Percentiles rank a stretch among this genome's conserved stretches.
Conservation (phyloP, 2,888 invertebrate genomes). For the Cheiracanthium punctorium region DNA sequence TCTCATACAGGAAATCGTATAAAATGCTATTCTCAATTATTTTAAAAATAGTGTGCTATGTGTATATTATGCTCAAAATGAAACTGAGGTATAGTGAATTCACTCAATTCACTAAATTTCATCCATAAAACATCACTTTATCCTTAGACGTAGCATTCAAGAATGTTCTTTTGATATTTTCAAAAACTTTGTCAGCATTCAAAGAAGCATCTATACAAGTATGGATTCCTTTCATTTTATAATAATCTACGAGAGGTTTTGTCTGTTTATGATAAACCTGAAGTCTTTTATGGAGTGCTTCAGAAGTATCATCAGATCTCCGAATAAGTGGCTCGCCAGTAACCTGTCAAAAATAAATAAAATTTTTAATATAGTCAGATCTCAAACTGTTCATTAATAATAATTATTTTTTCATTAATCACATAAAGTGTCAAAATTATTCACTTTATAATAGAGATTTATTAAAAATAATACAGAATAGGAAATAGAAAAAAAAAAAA, state of each 20-base stretch:
- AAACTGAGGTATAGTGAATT: not conserved
- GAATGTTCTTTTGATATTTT: slow-evolving; percentile 87
- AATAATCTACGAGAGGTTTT: slow-evolving; percentile 92
- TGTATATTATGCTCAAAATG: not conserved
- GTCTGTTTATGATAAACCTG: slow-evolving; percentile 92
- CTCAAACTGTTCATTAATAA: too few relatives aligned
- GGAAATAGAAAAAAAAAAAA: too few relatives aligned
- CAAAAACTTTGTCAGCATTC: slow-evolving; percentile 86
- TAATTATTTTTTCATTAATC: too few relatives aligned
- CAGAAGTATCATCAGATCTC: slow-evolving; percentile 95
- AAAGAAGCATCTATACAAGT: slow-evolving; percentile 88
- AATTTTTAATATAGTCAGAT: not conserved
- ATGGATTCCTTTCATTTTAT: slow-evolving; percentile 84
- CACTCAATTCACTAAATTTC: not conserved
- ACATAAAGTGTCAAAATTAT: not conserved
- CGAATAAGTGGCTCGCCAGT: slow-evolving; percentile 93
- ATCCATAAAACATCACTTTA: slow-evolving; percentile 74
- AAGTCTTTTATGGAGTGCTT: slow-evolving; percentile 91
- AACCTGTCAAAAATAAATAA: slow-evolving; percentile 77
- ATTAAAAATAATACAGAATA: too few relatives aligned
- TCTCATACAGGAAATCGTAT: not conserved
- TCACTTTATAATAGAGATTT: too few relatives aligned
- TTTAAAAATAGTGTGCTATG: not conserved
- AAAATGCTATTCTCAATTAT: not conserved
- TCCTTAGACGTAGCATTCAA: slow-evolving; percentile 75